These are phyloP conservation scores for Drosophila parabipectinata DNA, from an alignment of 1,140 invertebrate species.

Conservation along the genomic window DNA sequence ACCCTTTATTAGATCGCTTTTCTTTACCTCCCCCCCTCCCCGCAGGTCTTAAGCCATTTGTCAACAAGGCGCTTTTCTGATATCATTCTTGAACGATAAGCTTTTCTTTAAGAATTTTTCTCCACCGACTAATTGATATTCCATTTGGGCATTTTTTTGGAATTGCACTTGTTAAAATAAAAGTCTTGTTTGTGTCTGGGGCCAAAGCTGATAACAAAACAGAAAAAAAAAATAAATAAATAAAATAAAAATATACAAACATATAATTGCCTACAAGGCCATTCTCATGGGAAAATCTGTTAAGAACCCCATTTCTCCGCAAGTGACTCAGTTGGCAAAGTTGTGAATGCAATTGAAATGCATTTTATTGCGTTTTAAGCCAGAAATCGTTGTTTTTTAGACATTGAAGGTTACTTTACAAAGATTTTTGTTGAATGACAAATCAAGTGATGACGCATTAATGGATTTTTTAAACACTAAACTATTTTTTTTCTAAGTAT, in stretches of 20 bases:
- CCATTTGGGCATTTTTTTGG: too few relatives aligned
- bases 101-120: background rate
- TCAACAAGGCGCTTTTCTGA: background rate
- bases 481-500: too few relatives aligned
- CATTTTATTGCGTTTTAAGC: constrained; percentile 7
- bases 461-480: too few relatives aligned
- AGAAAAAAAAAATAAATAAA: constrained; percentile 19
- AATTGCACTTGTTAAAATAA: too few relatives aligned
- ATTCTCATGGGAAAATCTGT: constrained; percentile 28
- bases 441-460: background rate
- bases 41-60: background rate
- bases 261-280: constrained; percentile 19
- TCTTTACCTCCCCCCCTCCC: background rate
- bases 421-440: background rate
- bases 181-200: background rate
- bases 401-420: background rate
- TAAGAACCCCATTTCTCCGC: background rate
- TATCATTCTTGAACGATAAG: background rate
- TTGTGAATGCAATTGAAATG: constrained; percentile 3
- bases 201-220: background rate
- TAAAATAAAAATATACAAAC: background rate
- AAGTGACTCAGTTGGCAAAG: background rate
- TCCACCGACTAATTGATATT: too few relatives aligned
- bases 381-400: background rate
- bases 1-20: background rate